Evolutionary conservation across 1,140 invertebrate genomes (phyloP).

Genomic region (Gerris buenoi): DNA sequence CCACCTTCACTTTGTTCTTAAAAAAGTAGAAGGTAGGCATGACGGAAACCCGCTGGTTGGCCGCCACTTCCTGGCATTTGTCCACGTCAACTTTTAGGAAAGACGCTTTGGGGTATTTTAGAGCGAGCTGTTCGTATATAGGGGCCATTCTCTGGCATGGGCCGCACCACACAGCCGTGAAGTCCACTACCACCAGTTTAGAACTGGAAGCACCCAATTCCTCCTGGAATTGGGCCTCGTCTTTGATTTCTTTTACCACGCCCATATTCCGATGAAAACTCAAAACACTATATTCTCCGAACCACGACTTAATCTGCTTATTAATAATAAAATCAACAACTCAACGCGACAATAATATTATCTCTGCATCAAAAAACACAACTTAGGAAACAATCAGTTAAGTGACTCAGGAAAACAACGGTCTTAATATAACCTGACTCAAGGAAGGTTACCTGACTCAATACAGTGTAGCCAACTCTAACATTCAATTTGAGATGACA

Average conservation of each 20-base stretch:
- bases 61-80: constrained; percentile 69
- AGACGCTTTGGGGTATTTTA: constrained; percentile 70
- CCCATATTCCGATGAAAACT: too few species aligned
- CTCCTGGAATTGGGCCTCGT: constrained; percentile 66
- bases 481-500: too few species aligned
- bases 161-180: constrained; percentile 85
- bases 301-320: too few species aligned
- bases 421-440: too few species aligned
- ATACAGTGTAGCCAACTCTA: too few species aligned
- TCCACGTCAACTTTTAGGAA: constrained; percentile 94
- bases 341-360: too few species aligned
- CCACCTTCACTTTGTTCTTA: constrained; percentile 69
- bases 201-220: constrained; percentile 64
- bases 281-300: too few species aligned
- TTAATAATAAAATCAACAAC: too few species aligned
- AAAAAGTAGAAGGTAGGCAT: constrained; percentile 99
- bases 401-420: too few species aligned
- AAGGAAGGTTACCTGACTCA: too few species aligned
- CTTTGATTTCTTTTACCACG: constrained; percentile 31
- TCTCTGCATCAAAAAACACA: too few species aligned
- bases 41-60: constrained; percentile 68
- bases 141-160: constrained; percentile 87
- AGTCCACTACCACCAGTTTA: constrained; percentile 88
- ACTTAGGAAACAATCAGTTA: too few species aligned
- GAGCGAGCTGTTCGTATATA: constrained; percentile 68